Percentiles rank a stretch among this genome's conserved stretches.
Evolutionary conservation across 2,797 vertebrate species (phyloP).

Genomic region (Protosalanx chinensis): DNA sequence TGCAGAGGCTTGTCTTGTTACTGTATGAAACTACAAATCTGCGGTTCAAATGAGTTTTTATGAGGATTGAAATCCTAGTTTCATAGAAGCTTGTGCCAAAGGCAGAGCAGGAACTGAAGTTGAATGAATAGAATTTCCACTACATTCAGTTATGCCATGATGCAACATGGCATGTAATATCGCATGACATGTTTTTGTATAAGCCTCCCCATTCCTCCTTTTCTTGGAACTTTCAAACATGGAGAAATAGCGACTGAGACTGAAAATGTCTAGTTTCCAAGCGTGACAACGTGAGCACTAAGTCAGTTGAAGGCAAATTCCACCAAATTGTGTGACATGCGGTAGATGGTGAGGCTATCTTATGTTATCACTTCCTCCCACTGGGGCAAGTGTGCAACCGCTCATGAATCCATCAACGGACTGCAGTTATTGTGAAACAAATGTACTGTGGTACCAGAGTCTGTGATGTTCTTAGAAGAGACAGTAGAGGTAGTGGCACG

Average conservation of each 20-base stretch:
- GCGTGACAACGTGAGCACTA: no score
- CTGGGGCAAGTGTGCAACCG: background rate
- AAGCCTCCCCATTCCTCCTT: no score
- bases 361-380: background rate
- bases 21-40: background rate
- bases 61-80: background rate
- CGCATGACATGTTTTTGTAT: no score
- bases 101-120: background rate
- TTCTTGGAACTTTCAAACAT: no score
- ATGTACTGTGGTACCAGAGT: slow-evolving; percentile 2
- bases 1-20: background rate
- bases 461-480: slow-evolving; percentile 11
- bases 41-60: background rate
- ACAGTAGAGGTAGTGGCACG: slow-evolving; percentile 5
- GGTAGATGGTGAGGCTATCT: background rate
- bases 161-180: background rate
- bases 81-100: slow-evolving; percentile 2
- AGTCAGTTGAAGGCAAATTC: no score
- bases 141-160: background rate
- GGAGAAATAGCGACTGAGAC: no score
- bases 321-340: no score
- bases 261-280: no score
- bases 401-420: slow-evolving; percentile 15
- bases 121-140: background rate
- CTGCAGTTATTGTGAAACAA: slow-evolving; percentile 10